These are phyloP conservation scores for Spodoptera littoralis DNA, from an alignment of 2,888 invertebrate genomes.

Conservation along the genomic window DNA sequence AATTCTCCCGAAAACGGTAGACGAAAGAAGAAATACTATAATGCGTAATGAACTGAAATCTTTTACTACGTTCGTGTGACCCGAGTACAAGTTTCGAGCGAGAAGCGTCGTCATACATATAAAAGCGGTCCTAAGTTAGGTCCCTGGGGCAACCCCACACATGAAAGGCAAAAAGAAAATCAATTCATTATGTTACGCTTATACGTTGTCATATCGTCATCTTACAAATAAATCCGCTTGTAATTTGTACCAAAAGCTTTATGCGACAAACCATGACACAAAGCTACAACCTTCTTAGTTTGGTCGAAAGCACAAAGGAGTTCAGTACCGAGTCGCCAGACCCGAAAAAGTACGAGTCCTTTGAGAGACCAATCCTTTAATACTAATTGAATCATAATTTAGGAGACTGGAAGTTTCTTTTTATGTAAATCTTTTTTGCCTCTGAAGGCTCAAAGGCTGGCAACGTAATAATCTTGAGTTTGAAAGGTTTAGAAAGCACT, in stretches of 20 bases:
- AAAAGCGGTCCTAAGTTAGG: constrained; percentile 53
- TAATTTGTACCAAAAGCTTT: constrained; percentile 77
- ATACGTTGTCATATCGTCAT: constrained; percentile 51
- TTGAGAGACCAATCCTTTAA: constrained; percentile 87
- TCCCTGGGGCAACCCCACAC: constrained; percentile 50
- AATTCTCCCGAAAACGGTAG: constrained; percentile 61
- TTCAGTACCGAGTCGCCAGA: constrained; percentile 75
- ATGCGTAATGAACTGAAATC: constrained; percentile 74
- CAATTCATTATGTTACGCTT: constrained; percentile 55
- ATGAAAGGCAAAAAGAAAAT: constrained; percentile 53
- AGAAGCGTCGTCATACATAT: constrained; percentile 52
- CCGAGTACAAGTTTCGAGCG: constrained; percentile 58
- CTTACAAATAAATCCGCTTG: constrained; percentile 68
- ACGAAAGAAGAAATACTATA: constrained; percentile 65
- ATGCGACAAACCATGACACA: constrained; percentile 75
- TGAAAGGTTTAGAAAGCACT: constrained; percentile 73
- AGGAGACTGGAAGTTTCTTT: constrained; percentile 86
- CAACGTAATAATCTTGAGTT: constrained; percentile 80
- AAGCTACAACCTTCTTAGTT: constrained; percentile 83
- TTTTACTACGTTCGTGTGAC: constrained; percentile 60
- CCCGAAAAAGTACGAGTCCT: constrained; percentile 85
- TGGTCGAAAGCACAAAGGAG: constrained; percentile 85
- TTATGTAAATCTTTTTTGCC: constrained; percentile 87
- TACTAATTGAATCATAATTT: constrained; percentile 89
- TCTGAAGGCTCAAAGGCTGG: constrained; percentile 78